Evolutionary conservation across 2,797 vertebrate genomes (phyloP).

Genomic region (Distichodus sexfasciatus): DNA sequence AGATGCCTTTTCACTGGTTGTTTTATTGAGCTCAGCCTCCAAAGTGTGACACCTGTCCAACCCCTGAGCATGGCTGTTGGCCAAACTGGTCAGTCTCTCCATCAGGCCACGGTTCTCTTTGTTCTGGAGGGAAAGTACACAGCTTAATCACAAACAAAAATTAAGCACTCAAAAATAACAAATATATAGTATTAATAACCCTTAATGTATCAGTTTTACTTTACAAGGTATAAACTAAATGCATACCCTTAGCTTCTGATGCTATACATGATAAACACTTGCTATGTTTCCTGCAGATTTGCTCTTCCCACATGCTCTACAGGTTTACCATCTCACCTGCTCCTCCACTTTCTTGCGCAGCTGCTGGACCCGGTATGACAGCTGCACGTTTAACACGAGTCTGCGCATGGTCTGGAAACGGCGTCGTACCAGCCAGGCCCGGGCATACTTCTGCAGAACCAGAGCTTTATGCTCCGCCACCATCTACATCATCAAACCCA

Average conservation of each 20-base stretch:
- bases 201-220: too few species aligned
- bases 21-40: conserved; percentile 80
- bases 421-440: conserved; percentile 91
- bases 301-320: background rate
- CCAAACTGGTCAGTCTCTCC: conserved; percentile 84
- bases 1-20: conserved; percentile 66
- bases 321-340: conserved; percentile 72
- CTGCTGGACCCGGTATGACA: conserved; percentile 90
- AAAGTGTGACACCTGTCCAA: conserved; percentile 80
- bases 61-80: conserved; percentile 74
- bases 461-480: conserved; percentile 87
- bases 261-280: background rate
- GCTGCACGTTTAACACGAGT: conserved; percentile 91
- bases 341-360: conserved; percentile 92
- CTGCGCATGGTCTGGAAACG: conserved; percentile 91
- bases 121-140: conserved; percentile 72
- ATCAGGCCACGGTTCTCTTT: conserved; percentile 88
- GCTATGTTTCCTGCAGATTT: background rate
- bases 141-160: too few species aligned
- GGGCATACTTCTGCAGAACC: conserved; percentile 90
- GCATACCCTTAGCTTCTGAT: too few species aligned
- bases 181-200: too few species aligned
- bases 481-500: conserved; percentile 72
- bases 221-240: too few species aligned
- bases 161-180: too few species aligned